Conservation (phyloP, 2,797 vertebrate species). For the Pelobates cultripes region DNA sequence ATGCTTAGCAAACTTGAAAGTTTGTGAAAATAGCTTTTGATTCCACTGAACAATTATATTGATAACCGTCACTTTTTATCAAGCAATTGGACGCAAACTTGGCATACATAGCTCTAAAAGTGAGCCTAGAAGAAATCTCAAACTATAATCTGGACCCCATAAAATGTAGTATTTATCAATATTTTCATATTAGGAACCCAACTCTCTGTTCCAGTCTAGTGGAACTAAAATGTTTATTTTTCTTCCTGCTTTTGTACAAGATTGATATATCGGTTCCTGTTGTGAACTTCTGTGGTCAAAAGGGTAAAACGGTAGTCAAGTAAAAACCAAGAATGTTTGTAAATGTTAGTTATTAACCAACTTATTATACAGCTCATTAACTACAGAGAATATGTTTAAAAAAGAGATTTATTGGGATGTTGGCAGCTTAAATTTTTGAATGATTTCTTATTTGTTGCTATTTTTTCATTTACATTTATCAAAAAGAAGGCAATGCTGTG, state of each 20-base stretch:
- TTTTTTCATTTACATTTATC: neutral
- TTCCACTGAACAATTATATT: too few species aligned
- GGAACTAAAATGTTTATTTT: neutral
- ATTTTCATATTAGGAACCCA: too few species aligned
- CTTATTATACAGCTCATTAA: conserved; percentile 40
- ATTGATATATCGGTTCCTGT: neutral
- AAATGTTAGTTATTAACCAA: conserved; percentile 49
- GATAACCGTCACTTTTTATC: too few species aligned
- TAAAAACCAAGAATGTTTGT: conserved; percentile 30
- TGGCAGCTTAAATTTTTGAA: neutral
- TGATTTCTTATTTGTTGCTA: neutral
- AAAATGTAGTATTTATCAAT: too few species aligned
- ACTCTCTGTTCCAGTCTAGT: too few species aligned
- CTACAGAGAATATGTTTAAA: neutral
- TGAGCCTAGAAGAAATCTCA: too few species aligned
- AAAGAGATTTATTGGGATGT: conserved; percentile 16
- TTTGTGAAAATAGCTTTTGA: too few species aligned
- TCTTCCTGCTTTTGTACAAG: neutral
- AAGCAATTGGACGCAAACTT: too few species aligned
- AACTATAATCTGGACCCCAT: too few species aligned
- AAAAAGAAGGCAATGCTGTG: too few species aligned
- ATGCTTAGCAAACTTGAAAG: too few species aligned
- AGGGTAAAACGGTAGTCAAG: conserved; percentile 14
- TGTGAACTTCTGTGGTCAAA: neutral
- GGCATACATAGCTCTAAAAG: too few species aligned